Base-by-base conservation (phyloP, 2,888 invertebrate genomes). In the Erebia palarica region DNA sequence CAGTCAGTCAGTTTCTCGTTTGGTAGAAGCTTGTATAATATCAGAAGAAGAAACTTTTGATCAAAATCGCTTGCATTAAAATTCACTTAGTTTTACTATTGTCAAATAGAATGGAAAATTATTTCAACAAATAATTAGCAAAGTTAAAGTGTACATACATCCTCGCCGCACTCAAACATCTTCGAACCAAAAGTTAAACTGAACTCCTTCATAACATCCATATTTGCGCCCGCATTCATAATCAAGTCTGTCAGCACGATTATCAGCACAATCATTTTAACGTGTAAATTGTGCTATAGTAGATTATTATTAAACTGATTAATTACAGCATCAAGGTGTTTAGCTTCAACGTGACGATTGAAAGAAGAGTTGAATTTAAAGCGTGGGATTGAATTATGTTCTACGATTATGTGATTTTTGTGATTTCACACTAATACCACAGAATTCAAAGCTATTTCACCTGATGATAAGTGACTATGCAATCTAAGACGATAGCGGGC, bases 131-230 rank as follows among this genome's bases (percentile, higher is more conserved):
- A 27, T 27, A 3, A 27, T 27, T 27, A 36, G 36, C 36, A 36
- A 36, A 36, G 36, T 36, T 36, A 36, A 36, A 36, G 36, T 1
- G 21, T 63, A 64, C 61, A 14, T 61, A 74, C 76, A 69, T 69
- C 63, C 47, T 76, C 73, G 5, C 71, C 70, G 18, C 76, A 76
- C 13, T 76, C 72, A 36, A 76, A 69, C 70, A 76, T 70, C 49
- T 70, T 73, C n/a, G 64, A 64, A 11, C 76, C 75, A 66, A 76
- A 75, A 51, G 57, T 73, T 44, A 73, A 76, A 66, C 75, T 75
- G 11, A 76, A 66, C 14, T 42, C 55, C 36, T 74, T 68, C 73
- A 78, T 73, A 3, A 76, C 69, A n/a, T 75, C 75, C 18, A 74
- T 70, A 67, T 73, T 74, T 27, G 14, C 49, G 44, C 44, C 44